Evolutionary conservation across 2,113 vertebrate genomes (phyloP), one percentile per base, ranked within the genome.

Genomic region (Narcine bancroftii): DNA sequence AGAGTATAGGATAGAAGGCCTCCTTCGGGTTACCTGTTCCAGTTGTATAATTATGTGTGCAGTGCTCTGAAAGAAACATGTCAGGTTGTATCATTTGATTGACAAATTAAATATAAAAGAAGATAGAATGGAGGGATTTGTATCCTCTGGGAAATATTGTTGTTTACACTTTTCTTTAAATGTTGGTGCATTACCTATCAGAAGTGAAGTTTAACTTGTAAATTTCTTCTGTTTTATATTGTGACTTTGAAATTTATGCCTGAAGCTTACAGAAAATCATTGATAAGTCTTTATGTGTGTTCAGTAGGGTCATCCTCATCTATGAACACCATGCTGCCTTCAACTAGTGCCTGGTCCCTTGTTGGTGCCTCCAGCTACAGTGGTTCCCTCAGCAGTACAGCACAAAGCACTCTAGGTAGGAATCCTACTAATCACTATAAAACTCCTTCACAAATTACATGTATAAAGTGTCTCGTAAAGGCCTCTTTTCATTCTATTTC

Each of bases 311-410:
- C 98, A 97, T 98, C 99, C 97, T 99, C 99, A 99, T 99, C 99
- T 98, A 96, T 99, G 96, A 99, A 99, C 98, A 99, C 99, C 99
- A 97, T 98, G 97, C 99, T 99, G 99, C 99, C 99, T 99, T 99
- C 99, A 97, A 99, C 98, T 98, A 99, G 99, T 99, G 99, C 99
- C 99, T 99, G 99, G 99, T 99, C 99, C 98, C 99, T 98, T 98
- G 98, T 99, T 98, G 98, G 99, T 99, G 99, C 99, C 99, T 99
- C 99, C 98, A 98, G 97, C 97, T 98, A 98, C 97, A 98, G 96
- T 96, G 96, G 97, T 97, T 98, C 98, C 97, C 98, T 99, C 97
- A 99, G 98, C 98, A 99, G 98, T 96, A 98, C 99, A 98, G 98
- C 99, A 99, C 99, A 99, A 98, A 99, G 98, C 98, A 99, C 98